Base-by-base conservation (phyloP, 2,797 vertebrate species). In the Etheostoma nigrum region DNA sequence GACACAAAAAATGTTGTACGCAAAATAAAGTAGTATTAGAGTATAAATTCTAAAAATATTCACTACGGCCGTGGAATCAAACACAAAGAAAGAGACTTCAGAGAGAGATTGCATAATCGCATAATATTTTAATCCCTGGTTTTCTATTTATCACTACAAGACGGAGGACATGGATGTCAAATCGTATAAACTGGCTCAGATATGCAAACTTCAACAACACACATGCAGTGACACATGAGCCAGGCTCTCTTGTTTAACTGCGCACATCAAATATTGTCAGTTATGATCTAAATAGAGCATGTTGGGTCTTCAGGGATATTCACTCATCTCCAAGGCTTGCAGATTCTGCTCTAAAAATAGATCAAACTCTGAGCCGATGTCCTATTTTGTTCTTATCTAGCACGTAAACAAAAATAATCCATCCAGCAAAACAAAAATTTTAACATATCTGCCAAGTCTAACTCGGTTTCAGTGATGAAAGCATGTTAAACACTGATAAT, bases 221-320 rank as follows among this genome's bases (percentile, higher is more conserved):
- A 55, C 40, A 63, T 40, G 36, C 73, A 72, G 18, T 25, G 77
- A 70, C 71, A 76, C 72, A 72, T 48, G 74, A 83, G 84, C 67
- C 68, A 18, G 72, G 82, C 86, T 67, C 74, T 74, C 69, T 86
- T 88, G 86, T 89, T 91, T 87, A 90, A 89, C 79, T 27, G 86
- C 16, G 67, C 79, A 89, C 84, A 88, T 90, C 89, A 92, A 91
- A 92, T 87, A 84, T 89, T 85, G 91, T 92, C 90, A 90, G 89
- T 92, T 89, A 88, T 83, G 88, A 86, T 92, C 85, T 90, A 92
- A 93, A 92, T 90, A 88, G 86, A 92, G 89, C 90, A 89, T 88
- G 83, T 87, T 91, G 88, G 81, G 91, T 92, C 91, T 88, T 91
- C 74, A 85, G 88, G 91, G 91, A 89, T 89, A 77, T 88, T 93